Percentiles rank a stretch among this genome's conserved stretches.
These are phyloP conservation scores for Corythoichthys intestinalis DNA, from an alignment of 2,113 vertebrate genomes.

Conservation along the genomic window DNA sequence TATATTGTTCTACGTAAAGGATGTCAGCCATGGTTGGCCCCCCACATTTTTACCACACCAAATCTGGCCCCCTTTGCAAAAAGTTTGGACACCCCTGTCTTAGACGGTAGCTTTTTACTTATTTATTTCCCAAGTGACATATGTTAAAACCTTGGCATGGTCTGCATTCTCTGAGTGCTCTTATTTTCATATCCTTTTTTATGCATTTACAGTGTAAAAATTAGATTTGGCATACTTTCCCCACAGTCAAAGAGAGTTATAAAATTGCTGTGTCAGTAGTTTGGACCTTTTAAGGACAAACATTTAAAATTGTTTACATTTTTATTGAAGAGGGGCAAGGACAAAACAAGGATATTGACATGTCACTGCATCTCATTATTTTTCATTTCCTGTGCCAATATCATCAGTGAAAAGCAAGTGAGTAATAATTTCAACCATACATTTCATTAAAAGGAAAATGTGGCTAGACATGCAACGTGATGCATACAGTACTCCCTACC, in stretches of 20 bases:
- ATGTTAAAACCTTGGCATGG: not conserved
- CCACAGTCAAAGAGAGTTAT: conserved; percentile 19
- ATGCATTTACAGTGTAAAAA: conserved; percentile 18
- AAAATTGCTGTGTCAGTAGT: conserved; percentile 31
- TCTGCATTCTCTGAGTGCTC: not conserved
- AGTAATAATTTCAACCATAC: conserved; percentile 68
- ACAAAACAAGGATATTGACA: conserved; percentile 59
- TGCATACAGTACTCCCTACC: not conserved
- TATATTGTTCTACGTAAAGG: no score
- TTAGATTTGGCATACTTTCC: conserved; percentile 26
- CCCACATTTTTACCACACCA: no score
- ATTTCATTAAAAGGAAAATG: conserved; percentile 37
- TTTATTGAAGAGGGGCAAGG: conserved; percentile 49
- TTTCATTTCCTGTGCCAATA: conserved; percentile 53
- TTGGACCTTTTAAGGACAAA: conserved; percentile 42
- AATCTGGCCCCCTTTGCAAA: no score
- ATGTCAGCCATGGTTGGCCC: no score
- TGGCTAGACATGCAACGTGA: not conserved
- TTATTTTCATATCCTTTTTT: not conserved
- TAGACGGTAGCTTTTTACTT: not conserved
- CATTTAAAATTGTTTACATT: conserved; percentile 55
- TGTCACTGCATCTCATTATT: conserved; percentile 56
- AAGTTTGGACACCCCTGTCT: no score
- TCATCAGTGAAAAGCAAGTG: conserved; percentile 60
- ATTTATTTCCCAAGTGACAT: conserved; percentile 4